Conservation (phyloP, 2,888 invertebrate species). For the Yponomeuta evonymella region DNA sequence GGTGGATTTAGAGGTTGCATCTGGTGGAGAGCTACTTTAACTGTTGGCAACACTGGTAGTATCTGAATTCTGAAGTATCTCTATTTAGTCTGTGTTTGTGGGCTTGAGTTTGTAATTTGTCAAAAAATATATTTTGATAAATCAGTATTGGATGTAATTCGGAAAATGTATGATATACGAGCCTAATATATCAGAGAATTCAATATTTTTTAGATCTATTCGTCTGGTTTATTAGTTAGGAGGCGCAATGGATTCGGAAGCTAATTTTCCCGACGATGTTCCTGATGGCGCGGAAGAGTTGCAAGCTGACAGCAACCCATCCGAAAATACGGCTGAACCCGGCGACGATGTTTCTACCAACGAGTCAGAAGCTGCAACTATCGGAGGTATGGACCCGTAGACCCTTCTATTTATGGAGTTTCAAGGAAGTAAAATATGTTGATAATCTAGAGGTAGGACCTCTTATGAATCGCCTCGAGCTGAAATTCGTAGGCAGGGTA, state of each 20-base stretch:
- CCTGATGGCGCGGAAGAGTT: slow-evolving; percentile 72
- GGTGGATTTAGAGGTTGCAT: no score
- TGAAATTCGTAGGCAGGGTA: no score
- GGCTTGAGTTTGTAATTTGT: no score
- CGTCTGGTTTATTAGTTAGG: neutral
- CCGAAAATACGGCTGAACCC: slow-evolving; percentile 49
- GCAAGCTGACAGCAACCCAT: slow-evolving; percentile 53
- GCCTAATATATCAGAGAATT: neutral
- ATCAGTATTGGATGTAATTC: neutral
- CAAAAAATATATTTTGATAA: no score
- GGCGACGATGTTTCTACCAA: slow-evolving; percentile 56
- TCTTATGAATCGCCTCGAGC: no score
- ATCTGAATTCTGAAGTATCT: no score
- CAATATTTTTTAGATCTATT: neutral
- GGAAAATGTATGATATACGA: neutral
- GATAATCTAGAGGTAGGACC: neutral
- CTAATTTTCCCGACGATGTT: slow-evolving; percentile 52
- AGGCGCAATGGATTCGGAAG: slow-evolving; percentile 59
- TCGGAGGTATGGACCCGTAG: slow-evolving; percentile 48
- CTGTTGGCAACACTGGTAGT: no score
- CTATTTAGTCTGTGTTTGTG: no score
- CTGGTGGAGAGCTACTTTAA: no score
- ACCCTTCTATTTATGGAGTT: slow-evolving; percentile 19
- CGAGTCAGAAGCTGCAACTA: slow-evolving; percentile 43
- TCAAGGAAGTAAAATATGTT: slow-evolving; percentile 17